phyloP scores from a whole-genome alignment of 2,113 vertebrate species.

The Corydoras sp. region DNA sequence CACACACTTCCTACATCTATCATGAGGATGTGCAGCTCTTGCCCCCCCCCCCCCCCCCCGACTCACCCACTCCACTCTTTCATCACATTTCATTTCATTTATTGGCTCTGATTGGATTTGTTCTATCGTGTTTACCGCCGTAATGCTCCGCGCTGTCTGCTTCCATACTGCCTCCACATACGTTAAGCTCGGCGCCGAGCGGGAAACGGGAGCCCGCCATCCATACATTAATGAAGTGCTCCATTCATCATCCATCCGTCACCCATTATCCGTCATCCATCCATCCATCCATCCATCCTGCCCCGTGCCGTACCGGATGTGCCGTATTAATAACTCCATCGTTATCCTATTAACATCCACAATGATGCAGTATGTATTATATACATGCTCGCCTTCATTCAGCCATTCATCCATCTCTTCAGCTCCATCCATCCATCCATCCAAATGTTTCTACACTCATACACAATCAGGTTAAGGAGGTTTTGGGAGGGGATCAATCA shows the following conservation, averaged over 20 bases:
- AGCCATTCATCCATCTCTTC: no score
- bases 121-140: neutral
- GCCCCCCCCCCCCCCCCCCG: neutral
- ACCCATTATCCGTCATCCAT: neutral
- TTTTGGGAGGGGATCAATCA: no score
- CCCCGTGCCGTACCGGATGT: neutral
- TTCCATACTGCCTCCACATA: no score
- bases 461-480: no score
- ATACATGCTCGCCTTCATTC: no score
- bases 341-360: no score
- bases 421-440: no score
- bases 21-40: neutral
- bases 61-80: neutral
- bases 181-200: no score
- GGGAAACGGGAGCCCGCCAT: no score
- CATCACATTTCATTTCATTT: neutral
- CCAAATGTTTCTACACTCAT: no score
- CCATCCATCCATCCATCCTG: neutral
- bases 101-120: neutral
- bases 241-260: neutral
- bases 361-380: no score
- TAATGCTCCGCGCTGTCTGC: neutral
- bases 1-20: conserved; percentile 25
- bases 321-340: neutral
- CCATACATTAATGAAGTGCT: neutral